These are phyloP conservation scores for Brachymystax lenok DNA, from an alignment of 2,797 vertebrate genomes.

Conservation along the genomic window DNA sequence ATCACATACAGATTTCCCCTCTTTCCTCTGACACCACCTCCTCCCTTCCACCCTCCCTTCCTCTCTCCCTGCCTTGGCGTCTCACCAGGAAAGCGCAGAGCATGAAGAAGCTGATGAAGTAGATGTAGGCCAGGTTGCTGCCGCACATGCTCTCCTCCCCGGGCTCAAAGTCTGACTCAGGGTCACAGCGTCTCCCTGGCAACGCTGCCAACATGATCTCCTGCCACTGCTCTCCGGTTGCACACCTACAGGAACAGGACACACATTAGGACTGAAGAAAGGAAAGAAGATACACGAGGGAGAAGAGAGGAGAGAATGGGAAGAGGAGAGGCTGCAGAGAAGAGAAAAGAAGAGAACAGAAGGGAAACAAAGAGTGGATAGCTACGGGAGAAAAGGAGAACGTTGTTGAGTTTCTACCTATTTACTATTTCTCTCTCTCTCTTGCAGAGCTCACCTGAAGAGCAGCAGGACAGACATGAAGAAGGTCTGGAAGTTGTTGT, in stretches of 20 bases:
- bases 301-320: background rate
- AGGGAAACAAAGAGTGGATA: background rate
- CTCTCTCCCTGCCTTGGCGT: background rate
- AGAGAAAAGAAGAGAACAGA: background rate
- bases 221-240: slow-evolving; percentile 95
- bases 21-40: background rate
- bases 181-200: slow-evolving; percentile 91
- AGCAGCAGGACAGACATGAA: slow-evolving; percentile 90
- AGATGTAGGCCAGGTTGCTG: slow-evolving; percentile 91
- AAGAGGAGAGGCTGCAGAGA: background rate
- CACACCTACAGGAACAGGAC: slow-evolving; percentile 76
- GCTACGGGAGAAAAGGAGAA: background rate
- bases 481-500: slow-evolving; percentile 97
- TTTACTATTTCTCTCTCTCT: background rate
- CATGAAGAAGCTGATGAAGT: slow-evolving; percentile 99
- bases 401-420: too few species aligned
- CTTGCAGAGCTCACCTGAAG: slow-evolving; percentile 78
- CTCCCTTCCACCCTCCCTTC: background rate
- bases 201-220: slow-evolving; percentile 95
- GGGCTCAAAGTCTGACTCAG: slow-evolving; percentile 84
- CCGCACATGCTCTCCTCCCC: slow-evolving; percentile 92
- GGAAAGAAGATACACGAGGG: background rate
- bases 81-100: slow-evolving; percentile 95
- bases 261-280: background rate
- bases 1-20: too few species aligned